A percentile compares a stretch with the other conserved stretches of the same genome.
phyloP scores from a whole-genome alignment of 1,140 invertebrate species.

The Drosophila takahashii region DNA sequence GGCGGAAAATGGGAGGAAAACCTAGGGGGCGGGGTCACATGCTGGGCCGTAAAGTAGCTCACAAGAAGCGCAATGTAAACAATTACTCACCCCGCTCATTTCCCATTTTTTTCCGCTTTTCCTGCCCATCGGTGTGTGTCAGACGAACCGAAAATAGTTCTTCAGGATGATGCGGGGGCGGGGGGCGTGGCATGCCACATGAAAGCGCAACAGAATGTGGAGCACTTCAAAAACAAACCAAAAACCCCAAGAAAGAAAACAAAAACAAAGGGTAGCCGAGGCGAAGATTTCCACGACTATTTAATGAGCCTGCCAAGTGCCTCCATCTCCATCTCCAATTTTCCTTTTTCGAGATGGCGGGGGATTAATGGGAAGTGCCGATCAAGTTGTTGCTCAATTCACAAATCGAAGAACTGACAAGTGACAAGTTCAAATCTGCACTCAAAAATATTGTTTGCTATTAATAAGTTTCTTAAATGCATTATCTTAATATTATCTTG shows the following conservation, averaged over 20 bases:
- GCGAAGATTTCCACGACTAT: slow-evolving; percentile 55
- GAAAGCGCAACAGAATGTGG: slow-evolving; percentile 66
- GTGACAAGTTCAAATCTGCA: slow-evolving; percentile 9
- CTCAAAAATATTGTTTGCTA: neutral
- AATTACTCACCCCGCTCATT: slow-evolving; percentile 41
- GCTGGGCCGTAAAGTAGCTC: slow-evolving; percentile 57
- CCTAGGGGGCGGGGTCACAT: slow-evolving; percentile 20
- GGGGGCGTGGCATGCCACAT: slow-evolving; percentile 44
- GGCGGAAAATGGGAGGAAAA: neutral
- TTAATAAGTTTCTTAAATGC: no score
- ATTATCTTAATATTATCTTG: no score
- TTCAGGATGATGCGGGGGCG: slow-evolving; percentile 45
- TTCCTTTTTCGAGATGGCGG: neutral
- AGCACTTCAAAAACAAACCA: slow-evolving; percentile 54
- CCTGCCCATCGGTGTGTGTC: slow-evolving; percentile 64
- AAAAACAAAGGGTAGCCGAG: slow-evolving; percentile 19
- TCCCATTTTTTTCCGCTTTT: slow-evolving; percentile 6
- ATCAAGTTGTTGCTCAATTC: slow-evolving; percentile 3
- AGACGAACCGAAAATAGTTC: slow-evolving; percentile 70
- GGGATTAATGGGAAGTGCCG: neutral
- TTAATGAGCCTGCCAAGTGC: slow-evolving; percentile 52
- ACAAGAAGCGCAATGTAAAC: slow-evolving; percentile 51
- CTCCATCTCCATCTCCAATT: neutral
- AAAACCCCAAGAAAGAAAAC: slow-evolving; percentile 6
- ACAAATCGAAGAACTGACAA: neutral